Evolutionary conservation across 2,797 vertebrate species (phyloP).

Genomic region (Scarus forsteni): DNA sequence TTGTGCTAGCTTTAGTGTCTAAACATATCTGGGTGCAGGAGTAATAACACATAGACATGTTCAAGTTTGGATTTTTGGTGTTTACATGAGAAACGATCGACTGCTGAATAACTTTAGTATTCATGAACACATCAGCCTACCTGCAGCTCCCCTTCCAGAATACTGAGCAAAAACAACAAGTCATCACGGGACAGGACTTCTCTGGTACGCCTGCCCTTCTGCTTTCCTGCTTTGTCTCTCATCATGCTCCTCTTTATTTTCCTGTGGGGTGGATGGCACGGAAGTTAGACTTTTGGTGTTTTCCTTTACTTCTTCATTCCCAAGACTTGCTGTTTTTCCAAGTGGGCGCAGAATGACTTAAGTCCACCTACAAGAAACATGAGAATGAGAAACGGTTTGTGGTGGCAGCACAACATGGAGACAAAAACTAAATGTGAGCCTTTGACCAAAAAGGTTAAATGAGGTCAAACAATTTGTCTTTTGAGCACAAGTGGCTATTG

Average conservation of each 20-base stretch:
- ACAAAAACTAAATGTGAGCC: constrained; percentile 3
- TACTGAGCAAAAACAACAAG: constrained; percentile 91
- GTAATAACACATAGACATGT: no score
- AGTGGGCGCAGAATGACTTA: constrained; percentile 13
- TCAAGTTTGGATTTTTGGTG: no score
- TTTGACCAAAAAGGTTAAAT: constrained; percentile 19
- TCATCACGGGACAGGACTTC: constrained; percentile 91
- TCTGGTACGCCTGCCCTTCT: constrained; percentile 56
- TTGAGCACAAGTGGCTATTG: constrained; percentile 36
- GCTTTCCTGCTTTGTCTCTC: constrained; percentile 35
- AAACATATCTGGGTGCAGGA: no score
- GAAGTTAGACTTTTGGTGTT: neutral
- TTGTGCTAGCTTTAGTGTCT: no score
- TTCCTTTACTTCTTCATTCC: constrained; percentile 16
- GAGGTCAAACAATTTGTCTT: constrained; percentile 16
- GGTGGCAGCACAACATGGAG: constrained; percentile 8
- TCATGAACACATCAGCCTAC: constrained; percentile 64
- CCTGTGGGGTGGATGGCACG: neutral
- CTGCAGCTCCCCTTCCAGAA: constrained; percentile 95
- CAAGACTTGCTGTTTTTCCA: constrained; percentile 9
- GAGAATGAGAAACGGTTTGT: constrained; percentile 5
- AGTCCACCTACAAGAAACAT: constrained; percentile 23
- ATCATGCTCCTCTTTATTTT: constrained; percentile 20
- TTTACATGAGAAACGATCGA: no score
- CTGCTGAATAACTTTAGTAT: no score